Evolutionary conservation across 2,888 invertebrate species (phyloP), one percentile per base, ranked within the genome.

Genomic region (Brenthis hecate): DNA sequence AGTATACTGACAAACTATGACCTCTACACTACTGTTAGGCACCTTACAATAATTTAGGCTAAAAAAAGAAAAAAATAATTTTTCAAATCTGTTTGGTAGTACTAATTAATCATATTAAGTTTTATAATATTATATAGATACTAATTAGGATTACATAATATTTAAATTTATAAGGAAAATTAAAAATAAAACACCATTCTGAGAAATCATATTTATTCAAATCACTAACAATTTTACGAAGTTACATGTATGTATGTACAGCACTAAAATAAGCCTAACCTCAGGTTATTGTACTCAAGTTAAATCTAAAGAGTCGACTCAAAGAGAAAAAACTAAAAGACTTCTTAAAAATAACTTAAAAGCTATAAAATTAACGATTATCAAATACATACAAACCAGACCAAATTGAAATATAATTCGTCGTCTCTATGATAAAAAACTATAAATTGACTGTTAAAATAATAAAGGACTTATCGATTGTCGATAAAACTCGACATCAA

Each of bases 281-380:
- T 80, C 82, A 81, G 77, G 80, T 83, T 83, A 86, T 85, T 86
- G 88, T 87, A 89, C 85, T 88, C 85, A 83, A 81, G 85, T 83
- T 81, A 82, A 67, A 75, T 83, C 80, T 81, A 82, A 82, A 51
- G 64, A 69, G 50, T 47, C 55, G 36, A 61, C 47, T 60, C 65
- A 13, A 68, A 43, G 51, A 51, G 13, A 65, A 60, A 43, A 32
- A 68, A 65, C 64, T 28, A 62, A 72, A 71, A 66, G 55, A 55
- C 68, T 56, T 70, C 66, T 43, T 50, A 63, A 60, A 56, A 70
- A 50, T 43, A 66, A 68, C 68, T 70, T 70, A 71, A 50, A 16
- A 68, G 6, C 68, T 64, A 68, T 32, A 50, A 60, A 60, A 60
- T 50, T 13, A 60, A 67, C 60, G 47, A 56, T 64, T 19, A 64